phyloP scores from a whole-genome alignment of 2,113 vertebrate species.

The human (Homo sapiens) region DNA sequence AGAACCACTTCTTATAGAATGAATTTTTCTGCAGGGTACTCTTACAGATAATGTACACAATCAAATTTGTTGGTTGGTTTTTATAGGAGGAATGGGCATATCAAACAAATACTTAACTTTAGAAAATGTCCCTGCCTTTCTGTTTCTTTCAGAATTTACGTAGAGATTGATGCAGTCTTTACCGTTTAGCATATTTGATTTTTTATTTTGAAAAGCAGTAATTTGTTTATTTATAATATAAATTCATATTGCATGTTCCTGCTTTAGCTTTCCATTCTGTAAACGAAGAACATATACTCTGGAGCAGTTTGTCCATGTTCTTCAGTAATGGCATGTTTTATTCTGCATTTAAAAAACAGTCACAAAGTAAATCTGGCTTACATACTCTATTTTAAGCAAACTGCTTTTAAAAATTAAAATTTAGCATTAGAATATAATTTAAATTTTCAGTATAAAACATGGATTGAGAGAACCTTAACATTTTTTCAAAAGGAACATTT shows the following conservation, averaged over 20 bases:
- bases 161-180: neutral
- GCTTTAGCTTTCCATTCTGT: neutral
- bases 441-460: constrained; percentile 2
- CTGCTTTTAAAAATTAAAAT: neutral
- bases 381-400: neutral
- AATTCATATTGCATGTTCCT: neutral
- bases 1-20: neutral
- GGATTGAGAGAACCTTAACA: neutral
- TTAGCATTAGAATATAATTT: neutral
- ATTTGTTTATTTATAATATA: neutral
- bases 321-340: neutral
- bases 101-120: neutral
- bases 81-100: neutral
- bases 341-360: neutral
- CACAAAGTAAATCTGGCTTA: neutral
- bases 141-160: neutral
- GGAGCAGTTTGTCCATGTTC: neutral
- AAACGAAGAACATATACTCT: neutral
- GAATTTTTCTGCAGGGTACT: neutral
- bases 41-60: neutral
- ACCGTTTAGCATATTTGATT: neutral
- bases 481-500: neutral
- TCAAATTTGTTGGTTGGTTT: neutral
- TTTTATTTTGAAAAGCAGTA: neutral
- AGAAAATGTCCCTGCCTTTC: neutral